phyloP scores from a whole-genome alignment of 2,797 vertebrate species.

The Acestrorhynchus altus region DNA sequence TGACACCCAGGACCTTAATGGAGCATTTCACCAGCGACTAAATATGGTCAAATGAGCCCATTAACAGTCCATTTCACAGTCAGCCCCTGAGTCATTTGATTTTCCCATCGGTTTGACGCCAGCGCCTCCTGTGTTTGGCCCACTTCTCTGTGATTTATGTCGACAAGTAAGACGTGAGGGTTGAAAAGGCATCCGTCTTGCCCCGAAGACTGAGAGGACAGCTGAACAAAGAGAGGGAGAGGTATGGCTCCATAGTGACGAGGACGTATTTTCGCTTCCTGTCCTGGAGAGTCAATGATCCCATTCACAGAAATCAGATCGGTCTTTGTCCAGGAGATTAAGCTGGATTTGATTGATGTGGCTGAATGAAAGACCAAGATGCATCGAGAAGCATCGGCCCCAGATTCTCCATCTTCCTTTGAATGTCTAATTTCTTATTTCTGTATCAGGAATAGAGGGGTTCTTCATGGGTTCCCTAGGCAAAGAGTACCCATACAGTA shows the following conservation, averaged over 20 bases:
- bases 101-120: constrained; percentile 58
- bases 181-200: constrained; percentile 64
- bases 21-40: constrained; percentile 44
- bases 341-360: constrained; percentile 72
- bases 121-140: constrained; percentile 57
- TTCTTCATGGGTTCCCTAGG: no score
- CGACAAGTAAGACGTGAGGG: constrained; percentile 59
- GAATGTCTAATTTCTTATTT: constrained; percentile 25
- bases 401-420: constrained; percentile 9
- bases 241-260: constrained; percentile 53
- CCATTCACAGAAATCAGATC: constrained; percentile 66
- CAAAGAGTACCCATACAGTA: no score
- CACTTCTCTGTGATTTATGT: constrained; percentile 65
- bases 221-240: constrained; percentile 53
- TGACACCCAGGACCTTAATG: not conserved
- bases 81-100: constrained; percentile 51
- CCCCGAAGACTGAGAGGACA: constrained; percentile 50
- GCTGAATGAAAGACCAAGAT: constrained; percentile 58
- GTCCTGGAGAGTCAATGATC: constrained; percentile 63
- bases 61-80: constrained; percentile 40
- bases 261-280: constrained; percentile 52
- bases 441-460: not conserved
- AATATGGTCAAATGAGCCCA: constrained; percentile 48
- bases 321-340: constrained; percentile 67
- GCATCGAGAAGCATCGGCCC: constrained; percentile 41